These are phyloP conservation scores for Dendrolimus punctatus DNA, from an alignment of 1,140 invertebrate species.

Conservation along the genomic window DNA sequence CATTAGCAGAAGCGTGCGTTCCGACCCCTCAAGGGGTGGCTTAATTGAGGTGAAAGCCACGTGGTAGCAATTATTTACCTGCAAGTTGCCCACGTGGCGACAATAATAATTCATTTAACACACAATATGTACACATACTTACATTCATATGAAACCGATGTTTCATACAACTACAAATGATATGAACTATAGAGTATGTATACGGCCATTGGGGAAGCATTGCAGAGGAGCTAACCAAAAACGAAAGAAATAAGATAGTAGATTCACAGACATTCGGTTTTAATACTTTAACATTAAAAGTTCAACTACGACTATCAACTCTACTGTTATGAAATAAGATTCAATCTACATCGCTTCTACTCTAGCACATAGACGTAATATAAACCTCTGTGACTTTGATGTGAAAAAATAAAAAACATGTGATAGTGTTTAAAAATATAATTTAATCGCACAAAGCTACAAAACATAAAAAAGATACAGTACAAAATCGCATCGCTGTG, in stretches of 20 bases:
- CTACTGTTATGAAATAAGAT: slow-evolving; percentile 28
- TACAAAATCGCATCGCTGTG: slow-evolving; percentile 22
- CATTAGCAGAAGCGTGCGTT: slow-evolving; percentile 40
- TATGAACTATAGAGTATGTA: not conserved
- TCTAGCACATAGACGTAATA: slow-evolving; percentile 34
- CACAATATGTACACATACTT: slow-evolving; percentile 10
- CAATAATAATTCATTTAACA: slow-evolving; percentile 5
- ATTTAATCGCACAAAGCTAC: slow-evolving; percentile 8
- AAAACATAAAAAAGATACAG: slow-evolving; percentile 7
- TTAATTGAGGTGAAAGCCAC: slow-evolving; percentile 59
- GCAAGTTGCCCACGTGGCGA: slow-evolving; percentile 51
- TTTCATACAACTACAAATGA: not conserved
- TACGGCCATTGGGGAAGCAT: slow-evolving; percentile 44
- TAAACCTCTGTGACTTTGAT: slow-evolving; percentile 7
- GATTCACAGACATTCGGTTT: slow-evolving; percentile 61
- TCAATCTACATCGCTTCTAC: slow-evolving; percentile 24
- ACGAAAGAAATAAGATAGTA: slow-evolving; percentile 59
- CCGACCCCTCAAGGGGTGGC: slow-evolving; percentile 34
- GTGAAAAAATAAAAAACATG: too few relatives aligned
- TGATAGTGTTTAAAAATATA: too few relatives aligned
- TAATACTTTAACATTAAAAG: slow-evolving; percentile 39
- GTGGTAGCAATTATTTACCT: slow-evolving; percentile 67
- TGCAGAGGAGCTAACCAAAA: slow-evolving; percentile 61
- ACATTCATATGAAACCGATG: slow-evolving; percentile 18
- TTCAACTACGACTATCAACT: slow-evolving; percentile 22